A percentile compares a stretch with the other conserved stretches of the same genome.
These are phyloP conservation scores for Druceiella hillmani DNA, from an alignment of 2,888 invertebrate species.

Conservation along the genomic window DNA sequence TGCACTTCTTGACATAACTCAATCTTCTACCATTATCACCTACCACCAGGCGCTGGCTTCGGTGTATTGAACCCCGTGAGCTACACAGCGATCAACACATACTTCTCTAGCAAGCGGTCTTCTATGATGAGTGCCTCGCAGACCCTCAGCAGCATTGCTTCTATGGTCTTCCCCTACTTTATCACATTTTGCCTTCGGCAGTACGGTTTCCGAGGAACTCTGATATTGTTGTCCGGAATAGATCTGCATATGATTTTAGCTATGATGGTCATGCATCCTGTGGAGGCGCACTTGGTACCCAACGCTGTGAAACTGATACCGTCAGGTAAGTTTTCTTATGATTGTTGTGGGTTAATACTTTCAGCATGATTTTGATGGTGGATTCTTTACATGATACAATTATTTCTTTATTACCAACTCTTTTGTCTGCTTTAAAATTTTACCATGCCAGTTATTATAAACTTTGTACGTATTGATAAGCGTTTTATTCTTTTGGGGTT, in stretches of 20 bases:
- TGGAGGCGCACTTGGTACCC: conserved; percentile 65
- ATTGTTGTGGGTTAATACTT: too few relatives aligned
- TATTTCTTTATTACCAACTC: too few relatives aligned
- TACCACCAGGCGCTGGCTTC: conserved; percentile 67
- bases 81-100: conserved; percentile 69
- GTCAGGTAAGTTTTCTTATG: too few relatives aligned
- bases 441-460: too few relatives aligned
- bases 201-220: conserved; percentile 68
- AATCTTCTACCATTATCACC: too few relatives aligned
- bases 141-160: conserved; percentile 60
- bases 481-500: too few relatives aligned
- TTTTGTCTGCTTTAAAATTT: too few relatives aligned
- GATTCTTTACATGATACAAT: too few relatives aligned
- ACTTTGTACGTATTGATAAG: too few relatives aligned
- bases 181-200: conserved; percentile 54
- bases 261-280: conserved; percentile 68
- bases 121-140: conserved; percentile 74
- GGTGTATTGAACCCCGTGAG: conserved; percentile 69
- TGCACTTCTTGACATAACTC: too few relatives aligned
- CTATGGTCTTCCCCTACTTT: conserved; percentile 62
- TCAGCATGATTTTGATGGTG: too few relatives aligned
- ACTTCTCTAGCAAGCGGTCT: conserved; percentile 63
- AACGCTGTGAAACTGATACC: too few relatives aligned
- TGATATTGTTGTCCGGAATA: conserved; percentile 59
- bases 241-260: conserved; percentile 63